phyloP scores from a whole-genome alignment of 2,797 vertebrate species.

The Liasis olivaceus region DNA sequence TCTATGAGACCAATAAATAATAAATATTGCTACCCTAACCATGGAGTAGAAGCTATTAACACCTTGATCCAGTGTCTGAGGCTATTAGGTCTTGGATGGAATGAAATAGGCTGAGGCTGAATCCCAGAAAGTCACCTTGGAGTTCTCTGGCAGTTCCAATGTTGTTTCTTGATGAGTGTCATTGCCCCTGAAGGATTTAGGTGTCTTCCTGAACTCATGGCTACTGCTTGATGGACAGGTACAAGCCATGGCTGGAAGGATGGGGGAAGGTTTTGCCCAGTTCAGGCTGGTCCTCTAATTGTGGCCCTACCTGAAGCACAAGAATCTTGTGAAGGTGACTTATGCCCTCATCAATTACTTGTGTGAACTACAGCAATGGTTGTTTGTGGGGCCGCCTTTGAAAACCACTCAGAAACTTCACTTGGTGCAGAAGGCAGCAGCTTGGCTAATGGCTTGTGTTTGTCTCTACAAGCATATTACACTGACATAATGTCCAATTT shows the following conservation, averaged over 20 bases:
- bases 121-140: neutral
- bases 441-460: neutral
- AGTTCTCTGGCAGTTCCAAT: neutral
- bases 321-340: neutral
- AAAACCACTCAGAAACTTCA: neutral
- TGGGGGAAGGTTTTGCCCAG: neutral
- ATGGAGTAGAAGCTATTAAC: neutral
- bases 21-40: neutral
- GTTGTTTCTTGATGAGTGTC: neutral
- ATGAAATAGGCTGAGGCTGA: neutral
- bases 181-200: neutral
- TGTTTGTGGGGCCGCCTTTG: neutral
- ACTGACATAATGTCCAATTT: neutral
- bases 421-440: neutral
- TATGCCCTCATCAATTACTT: neutral
- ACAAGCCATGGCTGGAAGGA: neutral
- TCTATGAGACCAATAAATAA: neutral
- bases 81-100: neutral
- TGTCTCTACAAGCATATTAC: neutral
- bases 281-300: neutral
- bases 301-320: neutral
- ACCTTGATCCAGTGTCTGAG: neutral
- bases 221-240: no score
- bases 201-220: neutral
- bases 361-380: neutral